Conservation (phyloP, 2,113 vertebrate genomes). For the Apteryx mantelli region DNA sequence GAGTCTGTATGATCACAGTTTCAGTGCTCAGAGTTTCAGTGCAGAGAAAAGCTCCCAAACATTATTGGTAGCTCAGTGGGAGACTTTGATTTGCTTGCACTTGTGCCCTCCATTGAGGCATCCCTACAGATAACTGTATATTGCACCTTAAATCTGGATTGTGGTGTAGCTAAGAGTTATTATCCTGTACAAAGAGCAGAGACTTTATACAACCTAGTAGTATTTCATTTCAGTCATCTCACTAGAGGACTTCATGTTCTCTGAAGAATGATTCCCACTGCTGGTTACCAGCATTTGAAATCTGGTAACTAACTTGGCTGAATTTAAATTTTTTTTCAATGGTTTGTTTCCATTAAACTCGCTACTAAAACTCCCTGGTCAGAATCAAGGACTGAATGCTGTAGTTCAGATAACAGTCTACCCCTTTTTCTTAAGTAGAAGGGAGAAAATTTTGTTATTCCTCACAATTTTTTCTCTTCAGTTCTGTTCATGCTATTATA, state of each 20-base stretch:
- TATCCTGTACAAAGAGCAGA: neutral
- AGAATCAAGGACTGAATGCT: neutral
- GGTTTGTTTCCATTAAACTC: neutral
- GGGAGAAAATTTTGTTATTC: neutral
- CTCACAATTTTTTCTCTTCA: neutral
- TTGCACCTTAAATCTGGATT: neutral
- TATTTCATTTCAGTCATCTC: neutral
- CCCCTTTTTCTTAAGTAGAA: accelerated
- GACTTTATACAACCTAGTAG: neutral
- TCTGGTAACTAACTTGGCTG: neutral
- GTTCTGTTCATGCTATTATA: neutral
- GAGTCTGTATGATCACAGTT: neutral
- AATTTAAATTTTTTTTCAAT: neutral
- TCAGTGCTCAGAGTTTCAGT: neutral
- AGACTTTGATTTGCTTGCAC: neutral
- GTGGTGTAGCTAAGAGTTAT: neutral
- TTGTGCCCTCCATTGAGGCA: neutral
- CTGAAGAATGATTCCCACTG: neutral
- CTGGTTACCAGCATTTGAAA: neutral
- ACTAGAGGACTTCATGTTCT: neutral
- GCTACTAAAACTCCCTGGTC: neutral
- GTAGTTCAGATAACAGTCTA: neutral
- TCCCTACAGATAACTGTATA: neutral
- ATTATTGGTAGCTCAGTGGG: neutral
- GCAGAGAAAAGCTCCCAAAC: neutral